Percentiles rank a stretch among this genome's conserved stretches.
Conservation (phyloP, 2,113 vertebrate species). For the Indicator maculatus region DNA sequence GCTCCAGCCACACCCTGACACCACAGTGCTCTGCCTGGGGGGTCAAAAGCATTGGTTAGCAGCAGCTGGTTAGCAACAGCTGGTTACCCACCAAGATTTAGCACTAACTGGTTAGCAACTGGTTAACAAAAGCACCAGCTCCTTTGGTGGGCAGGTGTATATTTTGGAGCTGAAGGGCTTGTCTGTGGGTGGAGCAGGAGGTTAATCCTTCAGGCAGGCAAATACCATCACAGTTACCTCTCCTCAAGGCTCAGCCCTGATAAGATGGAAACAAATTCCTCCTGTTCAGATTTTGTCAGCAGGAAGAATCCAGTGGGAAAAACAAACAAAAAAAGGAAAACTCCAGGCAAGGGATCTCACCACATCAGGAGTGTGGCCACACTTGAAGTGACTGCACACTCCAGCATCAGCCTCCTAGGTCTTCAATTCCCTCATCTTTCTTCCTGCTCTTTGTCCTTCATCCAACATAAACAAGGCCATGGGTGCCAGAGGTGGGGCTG, state of each 20-base stretch:
- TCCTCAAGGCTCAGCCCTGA: neutral
- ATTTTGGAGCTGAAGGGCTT: neutral
- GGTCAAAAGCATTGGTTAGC: neutral
- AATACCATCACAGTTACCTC: neutral
- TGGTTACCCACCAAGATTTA: neutral
- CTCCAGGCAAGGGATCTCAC: fast-evolving
- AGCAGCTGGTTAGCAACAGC: neutral
- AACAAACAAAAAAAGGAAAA: neutral
- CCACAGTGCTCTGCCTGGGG: neutral
- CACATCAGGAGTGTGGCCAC: fast-evolving
- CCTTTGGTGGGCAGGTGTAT: neutral
- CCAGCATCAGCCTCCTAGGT: neutral
- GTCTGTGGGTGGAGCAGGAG: neutral
- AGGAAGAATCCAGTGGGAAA: neutral
- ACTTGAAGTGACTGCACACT: neutral
- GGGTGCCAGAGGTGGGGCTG: constrained; percentile 3
- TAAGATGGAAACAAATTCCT: neutral
- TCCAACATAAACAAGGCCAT: neutral
- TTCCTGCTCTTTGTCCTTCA: neutral
- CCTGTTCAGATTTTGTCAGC: neutral
- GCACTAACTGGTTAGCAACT: neutral
- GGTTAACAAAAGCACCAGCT: neutral
- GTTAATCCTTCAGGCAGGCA: neutral
- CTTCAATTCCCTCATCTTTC: neutral
- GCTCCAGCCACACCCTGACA: neutral